Conservation (phyloP, 2,113 vertebrate genomes). For the Phalacrocorax aristotelis region DNA sequence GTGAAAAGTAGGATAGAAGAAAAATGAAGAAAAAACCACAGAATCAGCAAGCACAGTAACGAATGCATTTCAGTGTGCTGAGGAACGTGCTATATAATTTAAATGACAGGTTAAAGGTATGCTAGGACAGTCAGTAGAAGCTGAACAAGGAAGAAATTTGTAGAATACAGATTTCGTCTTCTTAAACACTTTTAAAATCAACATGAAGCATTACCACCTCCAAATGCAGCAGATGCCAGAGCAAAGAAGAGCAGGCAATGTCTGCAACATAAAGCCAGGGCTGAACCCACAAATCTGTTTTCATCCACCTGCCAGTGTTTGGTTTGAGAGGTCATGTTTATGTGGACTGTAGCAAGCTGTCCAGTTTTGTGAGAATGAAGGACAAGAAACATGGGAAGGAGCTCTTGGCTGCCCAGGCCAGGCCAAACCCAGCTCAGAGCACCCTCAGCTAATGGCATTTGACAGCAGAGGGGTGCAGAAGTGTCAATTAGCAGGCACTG, state of each 20-base stretch:
- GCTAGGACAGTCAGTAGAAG: not conserved
- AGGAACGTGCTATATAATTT: not conserved
- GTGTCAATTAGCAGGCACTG: not conserved
- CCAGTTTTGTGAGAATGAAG: not conserved
- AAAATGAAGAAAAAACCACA: rapidly evolving
- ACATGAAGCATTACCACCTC: not conserved
- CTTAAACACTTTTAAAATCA: not conserved
- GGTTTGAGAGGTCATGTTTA: not conserved
- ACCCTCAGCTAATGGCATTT: not conserved
- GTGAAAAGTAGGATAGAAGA: not conserved
- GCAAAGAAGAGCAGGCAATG: not conserved
- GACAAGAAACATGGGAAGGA: not conserved
- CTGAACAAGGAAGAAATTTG: not conserved
- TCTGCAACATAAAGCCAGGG: not conserved
- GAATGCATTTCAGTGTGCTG: not conserved
- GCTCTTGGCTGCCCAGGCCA: not conserved
- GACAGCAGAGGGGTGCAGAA: not conserved
- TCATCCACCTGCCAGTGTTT: not conserved
- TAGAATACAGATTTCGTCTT: not conserved
- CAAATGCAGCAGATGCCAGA: rapidly evolving
- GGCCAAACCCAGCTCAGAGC: not conserved
- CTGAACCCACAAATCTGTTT: not conserved
- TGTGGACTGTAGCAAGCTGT: not conserved
- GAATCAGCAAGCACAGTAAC: not conserved
- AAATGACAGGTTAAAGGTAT: not conserved